Evolutionary conservation across 2,797 vertebrate species (phyloP).

Genomic region (Yasuhikotakia modesta): DNA sequence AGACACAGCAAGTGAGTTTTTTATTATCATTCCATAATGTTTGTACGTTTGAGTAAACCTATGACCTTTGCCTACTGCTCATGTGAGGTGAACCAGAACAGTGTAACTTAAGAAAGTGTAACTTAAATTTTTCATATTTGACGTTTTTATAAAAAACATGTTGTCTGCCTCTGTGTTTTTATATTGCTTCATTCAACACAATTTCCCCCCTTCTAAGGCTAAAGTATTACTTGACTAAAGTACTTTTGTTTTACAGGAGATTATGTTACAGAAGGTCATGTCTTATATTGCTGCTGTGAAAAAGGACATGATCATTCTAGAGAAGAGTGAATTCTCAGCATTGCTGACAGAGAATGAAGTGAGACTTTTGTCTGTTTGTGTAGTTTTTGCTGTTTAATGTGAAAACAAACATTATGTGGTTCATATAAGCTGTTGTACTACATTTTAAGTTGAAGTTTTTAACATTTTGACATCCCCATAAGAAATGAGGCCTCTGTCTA

Average conservation of each 20-base stretch:
- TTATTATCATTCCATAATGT: background rate
- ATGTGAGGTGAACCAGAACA: background rate
- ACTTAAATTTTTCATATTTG: no score
- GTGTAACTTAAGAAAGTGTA: no score
- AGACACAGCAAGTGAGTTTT: slow-evolving; percentile 88
- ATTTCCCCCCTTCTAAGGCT: background rate
- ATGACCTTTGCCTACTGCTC: background rate
- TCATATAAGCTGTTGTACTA: background rate
- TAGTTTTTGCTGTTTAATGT: background rate
- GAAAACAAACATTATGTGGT: background rate
- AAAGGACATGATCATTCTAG: slow-evolving; percentile 98
- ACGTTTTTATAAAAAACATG: no score
- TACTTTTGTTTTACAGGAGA: slow-evolving; percentile 79
- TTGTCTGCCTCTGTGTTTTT: no score
- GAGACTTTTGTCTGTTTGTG: slow-evolving; percentile 43
- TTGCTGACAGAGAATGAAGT: slow-evolving; percentile 94
- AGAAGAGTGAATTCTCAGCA: slow-evolving; percentile 95
- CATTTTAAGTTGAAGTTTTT: background rate
- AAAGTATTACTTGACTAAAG: background rate
- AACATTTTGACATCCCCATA: background rate
- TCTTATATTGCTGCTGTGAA: slow-evolving; percentile 89
- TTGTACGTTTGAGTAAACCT: background rate
- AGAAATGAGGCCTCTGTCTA: background rate
- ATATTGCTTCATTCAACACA: background rate
- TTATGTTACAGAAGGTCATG: slow-evolving; percentile 93